Conservation (phyloP, 2,888 invertebrate genomes). For the Scelioninae gen. 1 region DNA sequence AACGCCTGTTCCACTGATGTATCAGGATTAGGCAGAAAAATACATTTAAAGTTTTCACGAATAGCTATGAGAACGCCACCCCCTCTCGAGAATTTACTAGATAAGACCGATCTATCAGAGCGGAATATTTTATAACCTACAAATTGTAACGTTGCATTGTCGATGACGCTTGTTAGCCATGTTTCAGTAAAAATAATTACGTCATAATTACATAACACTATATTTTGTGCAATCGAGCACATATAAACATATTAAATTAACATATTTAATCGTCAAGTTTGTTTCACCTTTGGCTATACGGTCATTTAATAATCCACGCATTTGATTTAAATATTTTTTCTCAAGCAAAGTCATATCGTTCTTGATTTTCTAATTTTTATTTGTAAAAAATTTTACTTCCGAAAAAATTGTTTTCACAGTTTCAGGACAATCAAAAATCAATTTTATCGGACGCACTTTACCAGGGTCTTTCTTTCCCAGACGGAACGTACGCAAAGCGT, state of each 20-base stretch:
- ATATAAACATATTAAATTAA: slow-evolving; percentile 10
- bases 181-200: slow-evolving; percentile 23
- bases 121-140: slow-evolving; percentile 4
- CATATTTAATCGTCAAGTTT: too few species aligned
- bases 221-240: background rate
- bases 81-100: background rate
- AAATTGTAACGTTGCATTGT: slow-evolving; percentile 3
- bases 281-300: too few species aligned
- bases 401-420: background rate
- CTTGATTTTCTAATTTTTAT: too few species aligned
- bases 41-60: too few species aligned
- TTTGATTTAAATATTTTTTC: too few species aligned
- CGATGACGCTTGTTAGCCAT: slow-evolving; percentile 1
- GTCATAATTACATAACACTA: slow-evolving; percentile 11
- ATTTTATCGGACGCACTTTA: background rate
- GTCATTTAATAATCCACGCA: too few species aligned
- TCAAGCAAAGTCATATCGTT: too few species aligned
- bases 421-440: background rate
- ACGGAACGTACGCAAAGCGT: background rate
- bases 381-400: background rate
- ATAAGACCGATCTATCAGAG: background rate
- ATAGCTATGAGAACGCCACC: too few species aligned
- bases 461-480: background rate
- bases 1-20: too few species aligned
- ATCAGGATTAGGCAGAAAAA: too few species aligned